Conservation (phyloP, 1,140 invertebrate species). For the Phymastichus coffea region DNA sequence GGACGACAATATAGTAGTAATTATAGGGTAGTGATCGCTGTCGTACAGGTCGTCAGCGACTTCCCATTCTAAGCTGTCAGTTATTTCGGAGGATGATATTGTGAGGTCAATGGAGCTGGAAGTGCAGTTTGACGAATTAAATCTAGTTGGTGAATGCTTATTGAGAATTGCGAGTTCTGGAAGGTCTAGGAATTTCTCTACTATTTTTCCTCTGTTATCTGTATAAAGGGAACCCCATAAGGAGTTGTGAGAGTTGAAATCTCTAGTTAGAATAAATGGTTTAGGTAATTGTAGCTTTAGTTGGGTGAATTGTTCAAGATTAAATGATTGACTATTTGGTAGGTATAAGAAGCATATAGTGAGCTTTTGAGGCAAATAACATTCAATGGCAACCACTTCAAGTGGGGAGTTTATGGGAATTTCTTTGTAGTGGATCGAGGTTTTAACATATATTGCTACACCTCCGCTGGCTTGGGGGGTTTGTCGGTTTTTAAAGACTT, state of each 20-base stretch:
- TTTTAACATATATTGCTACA: slow-evolving; percentile 35
- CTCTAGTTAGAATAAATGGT: slow-evolving; percentile 38
- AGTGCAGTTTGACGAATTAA: neutral
- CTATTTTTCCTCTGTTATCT: slow-evolving; percentile 37
- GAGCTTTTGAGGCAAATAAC: neutral
- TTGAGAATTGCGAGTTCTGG: slow-evolving; percentile 33
- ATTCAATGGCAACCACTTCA: neutral
- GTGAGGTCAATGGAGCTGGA: neutral
- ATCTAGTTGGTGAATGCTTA: neutral
- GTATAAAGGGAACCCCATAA: slow-evolving; percentile 38
- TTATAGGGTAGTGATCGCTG: slow-evolving; percentile 42
- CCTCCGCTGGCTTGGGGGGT: slow-evolving; percentile 33
- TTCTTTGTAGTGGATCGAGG: slow-evolving; percentile 27
- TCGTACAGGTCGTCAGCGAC: slow-evolving; percentile 34
- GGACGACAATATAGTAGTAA: slow-evolving; percentile 27
- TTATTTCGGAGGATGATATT: neutral
- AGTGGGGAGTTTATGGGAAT: slow-evolving; percentile 11
- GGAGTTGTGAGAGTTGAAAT: slow-evolving; percentile 41
- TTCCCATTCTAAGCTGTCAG: slow-evolving; percentile 36
- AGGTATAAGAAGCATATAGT: slow-evolving; percentile 35
- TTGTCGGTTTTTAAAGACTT: slow-evolving; percentile 33
- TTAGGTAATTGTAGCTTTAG: slow-evolving; percentile 37
- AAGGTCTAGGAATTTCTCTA: slow-evolving; percentile 34
- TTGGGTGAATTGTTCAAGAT: slow-evolving; percentile 28
- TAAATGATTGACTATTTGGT: slow-evolving; percentile 14